phyloP scores from a whole-genome alignment of 2,113 vertebrate genomes.

The Hydropotes inermis region DNA sequence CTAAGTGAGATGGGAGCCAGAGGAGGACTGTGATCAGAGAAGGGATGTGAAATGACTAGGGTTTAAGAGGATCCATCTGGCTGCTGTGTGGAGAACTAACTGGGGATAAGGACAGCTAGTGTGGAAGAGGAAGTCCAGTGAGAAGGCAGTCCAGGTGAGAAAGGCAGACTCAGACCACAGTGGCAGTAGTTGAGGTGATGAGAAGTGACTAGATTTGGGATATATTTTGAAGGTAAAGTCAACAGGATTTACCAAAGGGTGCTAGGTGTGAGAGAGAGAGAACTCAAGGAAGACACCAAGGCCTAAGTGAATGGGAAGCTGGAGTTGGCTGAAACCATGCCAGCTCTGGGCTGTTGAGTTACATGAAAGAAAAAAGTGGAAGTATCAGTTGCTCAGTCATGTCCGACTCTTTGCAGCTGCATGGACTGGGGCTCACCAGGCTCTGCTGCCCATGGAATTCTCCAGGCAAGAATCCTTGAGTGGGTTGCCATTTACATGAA shows the following conservation, averaged over 20 bases:
- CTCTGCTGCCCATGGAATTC: background rate
- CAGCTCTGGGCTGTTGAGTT: background rate
- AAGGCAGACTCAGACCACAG: background rate
- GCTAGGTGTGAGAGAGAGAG: background rate
- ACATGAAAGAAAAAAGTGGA: background rate
- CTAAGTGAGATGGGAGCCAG: background rate
- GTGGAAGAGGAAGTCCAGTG: background rate
- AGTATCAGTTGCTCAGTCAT: background rate
- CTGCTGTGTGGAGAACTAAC: background rate
- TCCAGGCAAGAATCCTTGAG: background rate
- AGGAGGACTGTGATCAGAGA: background rate
- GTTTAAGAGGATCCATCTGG: background rate
- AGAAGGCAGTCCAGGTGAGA: background rate
- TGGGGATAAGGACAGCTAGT: background rate
- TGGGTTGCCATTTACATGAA: background rate
- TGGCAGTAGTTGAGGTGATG: background rate
- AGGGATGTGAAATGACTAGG: background rate
- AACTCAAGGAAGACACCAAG: background rate
- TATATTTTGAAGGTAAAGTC: background rate
- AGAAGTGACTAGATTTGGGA: background rate
- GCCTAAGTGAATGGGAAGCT: background rate
- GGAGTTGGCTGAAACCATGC: background rate
- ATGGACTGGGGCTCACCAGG: background rate
- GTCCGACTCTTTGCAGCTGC: background rate
- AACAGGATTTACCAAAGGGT: constrained; percentile 32